A percentile compares a stretch with the other conserved stretches of the same genome.
phyloP scores from a whole-genome alignment of 2,888 invertebrate genomes.

The Polyploca ridens region DNA sequence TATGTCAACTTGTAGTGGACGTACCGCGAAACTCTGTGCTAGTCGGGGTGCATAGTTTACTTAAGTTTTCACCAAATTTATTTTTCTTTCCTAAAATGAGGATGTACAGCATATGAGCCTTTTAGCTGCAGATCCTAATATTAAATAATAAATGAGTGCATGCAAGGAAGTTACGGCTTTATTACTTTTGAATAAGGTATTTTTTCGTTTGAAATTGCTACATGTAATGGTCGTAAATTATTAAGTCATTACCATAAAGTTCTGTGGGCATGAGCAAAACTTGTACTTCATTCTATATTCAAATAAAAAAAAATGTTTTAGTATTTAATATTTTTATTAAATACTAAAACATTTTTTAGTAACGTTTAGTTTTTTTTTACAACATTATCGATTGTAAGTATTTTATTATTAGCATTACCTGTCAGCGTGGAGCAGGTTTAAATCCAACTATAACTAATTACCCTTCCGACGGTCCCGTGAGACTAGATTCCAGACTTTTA shows the following conservation, averaged over 20 bases:
- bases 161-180: neutral
- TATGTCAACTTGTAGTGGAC: conserved; percentile 68
- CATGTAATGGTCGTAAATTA: neutral
- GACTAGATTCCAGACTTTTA: conserved; percentile 33
- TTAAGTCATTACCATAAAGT: no score
- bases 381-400: conserved; percentile 6
- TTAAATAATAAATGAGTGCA: neutral
- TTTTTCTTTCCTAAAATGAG: conserved; percentile 21
- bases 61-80: conserved; percentile 23
- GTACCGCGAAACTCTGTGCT: conserved; percentile 40
- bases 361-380: no score
- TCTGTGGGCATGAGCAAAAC: no score
- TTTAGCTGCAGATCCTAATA: neutral
- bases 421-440: conserved; percentile 40
- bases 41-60: conserved; percentile 43
- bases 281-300: no score
- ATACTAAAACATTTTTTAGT: no score
- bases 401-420: conserved; percentile 31
- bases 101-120: neutral
- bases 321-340: no score
- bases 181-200: neutral
- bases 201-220: conserved; percentile 11
- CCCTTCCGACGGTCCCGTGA: conserved; percentile 41
- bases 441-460: conserved; percentile 55
- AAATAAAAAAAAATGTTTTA: no score